Conservation (phyloP, 2,113 vertebrate species). For the Lamprologus ornatipinnis region DNA sequence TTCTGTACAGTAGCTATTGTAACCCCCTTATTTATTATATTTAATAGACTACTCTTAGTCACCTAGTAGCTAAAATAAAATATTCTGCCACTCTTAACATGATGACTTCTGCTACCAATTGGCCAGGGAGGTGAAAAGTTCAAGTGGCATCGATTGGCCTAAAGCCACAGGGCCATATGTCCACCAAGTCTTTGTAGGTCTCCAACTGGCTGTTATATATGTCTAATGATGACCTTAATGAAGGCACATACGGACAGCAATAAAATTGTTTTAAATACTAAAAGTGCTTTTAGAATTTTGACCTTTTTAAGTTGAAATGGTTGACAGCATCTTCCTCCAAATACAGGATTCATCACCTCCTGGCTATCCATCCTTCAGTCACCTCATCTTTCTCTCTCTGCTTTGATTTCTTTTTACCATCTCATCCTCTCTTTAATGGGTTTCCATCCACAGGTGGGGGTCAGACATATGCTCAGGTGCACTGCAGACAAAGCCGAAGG, state of each 20-base stretch:
- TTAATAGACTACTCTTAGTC: not conserved
- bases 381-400: slow-evolving; percentile 3
- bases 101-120: slow-evolving; percentile 9
- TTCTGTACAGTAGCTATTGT: not conserved
- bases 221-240: not conserved
- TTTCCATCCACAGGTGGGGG: not conserved
- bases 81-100: not conserved
- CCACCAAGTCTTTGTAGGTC: not conserved
- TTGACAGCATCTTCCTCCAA: not conserved
- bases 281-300: not conserved
- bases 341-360: slow-evolving; percentile 32
- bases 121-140: slow-evolving; percentile 11
- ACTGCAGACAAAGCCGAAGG: slow-evolving; percentile 30
- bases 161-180: not conserved
- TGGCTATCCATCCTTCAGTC: slow-evolving; percentile 1
- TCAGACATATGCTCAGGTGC: slow-evolving; percentile 52
- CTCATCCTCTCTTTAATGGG: not conserved
- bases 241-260: not conserved
- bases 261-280: not conserved
- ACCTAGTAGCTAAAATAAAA: not conserved
- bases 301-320: not conserved
- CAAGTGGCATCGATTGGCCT: not conserved
- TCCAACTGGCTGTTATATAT: not conserved
- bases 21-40: not conserved
- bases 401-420: slow-evolving; percentile 3